phyloP scores from a whole-genome alignment of 2,888 invertebrate species.

The Zootermopsis nevadensis region DNA sequence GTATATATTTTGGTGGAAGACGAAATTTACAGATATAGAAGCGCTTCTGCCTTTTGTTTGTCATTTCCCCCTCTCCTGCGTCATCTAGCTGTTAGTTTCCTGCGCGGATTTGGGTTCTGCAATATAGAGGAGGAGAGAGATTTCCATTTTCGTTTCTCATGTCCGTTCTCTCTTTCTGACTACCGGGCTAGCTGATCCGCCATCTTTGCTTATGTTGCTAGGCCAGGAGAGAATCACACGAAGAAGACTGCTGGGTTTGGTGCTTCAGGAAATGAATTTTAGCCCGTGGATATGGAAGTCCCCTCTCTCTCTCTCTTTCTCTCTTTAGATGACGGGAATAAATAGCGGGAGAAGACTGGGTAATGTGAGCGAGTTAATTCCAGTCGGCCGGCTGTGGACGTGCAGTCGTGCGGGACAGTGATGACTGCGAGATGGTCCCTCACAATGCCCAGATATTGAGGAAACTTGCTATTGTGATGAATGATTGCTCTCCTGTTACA shows the following conservation, averaged over 20 bases:
- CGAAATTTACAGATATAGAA: constrained; percentile 46
- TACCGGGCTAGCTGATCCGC: constrained; percentile 39
- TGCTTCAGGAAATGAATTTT: constrained; percentile 62
- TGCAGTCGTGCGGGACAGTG: constrained; percentile 26
- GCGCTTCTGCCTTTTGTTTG: constrained; percentile 59
- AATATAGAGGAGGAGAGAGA: constrained; percentile 43
- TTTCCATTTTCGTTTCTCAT: constrained; percentile 50
- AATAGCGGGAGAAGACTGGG: constrained; percentile 42
- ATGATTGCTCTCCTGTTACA: neutral
- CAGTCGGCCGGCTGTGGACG: constrained; percentile 5
- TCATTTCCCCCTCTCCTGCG: constrained; percentile 59
- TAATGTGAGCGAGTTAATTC: constrained; percentile 38
- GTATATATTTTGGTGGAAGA: constrained; percentile 40
- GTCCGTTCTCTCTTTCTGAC: constrained; percentile 44
- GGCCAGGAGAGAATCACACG: constrained; percentile 55
- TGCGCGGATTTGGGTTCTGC: constrained; percentile 53
- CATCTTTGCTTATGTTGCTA: constrained; percentile 47
- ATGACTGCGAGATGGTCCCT: neutral
- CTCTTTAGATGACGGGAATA: constrained; percentile 51
- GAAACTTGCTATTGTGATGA: constrained; percentile 23
- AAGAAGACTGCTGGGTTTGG: constrained; percentile 58
- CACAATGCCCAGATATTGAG: constrained; percentile 7
- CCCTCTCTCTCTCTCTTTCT: constrained; percentile 16
- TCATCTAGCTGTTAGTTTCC: constrained; percentile 59
- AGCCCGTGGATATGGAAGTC: constrained; percentile 59